phyloP scores from a whole-genome alignment of 2,113 vertebrate species.

The Stigmatopora nigra region DNA sequence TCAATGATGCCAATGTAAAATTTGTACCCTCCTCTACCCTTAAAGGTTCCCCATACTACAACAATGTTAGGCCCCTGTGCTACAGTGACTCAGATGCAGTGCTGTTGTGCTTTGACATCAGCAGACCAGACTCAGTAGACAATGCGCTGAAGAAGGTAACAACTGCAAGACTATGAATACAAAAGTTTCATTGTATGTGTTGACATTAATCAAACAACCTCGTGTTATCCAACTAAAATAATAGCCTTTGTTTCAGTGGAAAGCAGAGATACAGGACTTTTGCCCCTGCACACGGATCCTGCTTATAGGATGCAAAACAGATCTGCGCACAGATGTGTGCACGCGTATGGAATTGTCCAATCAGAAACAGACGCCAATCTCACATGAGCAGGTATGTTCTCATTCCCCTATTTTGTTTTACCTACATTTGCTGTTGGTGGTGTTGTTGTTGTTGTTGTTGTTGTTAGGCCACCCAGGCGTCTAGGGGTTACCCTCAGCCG shows the following conservation, averaged over 20 bases:
- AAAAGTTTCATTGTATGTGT: background rate
- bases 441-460: too few species aligned
- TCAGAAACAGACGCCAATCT: slow-evolving; percentile 85
- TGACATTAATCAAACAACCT: background rate
- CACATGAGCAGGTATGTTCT: slow-evolving; percentile 84
- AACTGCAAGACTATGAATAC: background rate
- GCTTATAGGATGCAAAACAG: slow-evolving; percentile 88
- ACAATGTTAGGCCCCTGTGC: slow-evolving; percentile 93
- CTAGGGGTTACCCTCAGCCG: too few species aligned
- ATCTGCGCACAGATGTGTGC: slow-evolving; percentile 89
- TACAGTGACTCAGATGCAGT: slow-evolving; percentile 93
- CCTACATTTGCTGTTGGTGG: background rate
- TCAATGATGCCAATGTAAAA: too few species aligned
- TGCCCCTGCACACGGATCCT: slow-evolving; percentile 85
- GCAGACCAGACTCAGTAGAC: slow-evolving; percentile 86
- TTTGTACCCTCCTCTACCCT: slow-evolving; percentile 1
- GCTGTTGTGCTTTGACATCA: slow-evolving; percentile 88
- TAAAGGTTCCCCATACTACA: slow-evolving; percentile 89
- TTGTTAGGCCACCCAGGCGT: too few species aligned
- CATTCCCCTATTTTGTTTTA: background rate
- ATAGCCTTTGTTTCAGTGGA: slow-evolving; percentile 73
- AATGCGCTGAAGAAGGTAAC: slow-evolving; percentile 84
- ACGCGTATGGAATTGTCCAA: slow-evolving; percentile 91
- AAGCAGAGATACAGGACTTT: slow-evolving; percentile 88
- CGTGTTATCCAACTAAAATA: background rate